Evolutionary conservation across 2,113 vertebrate genomes (phyloP).

Genomic region (Grallaria varia): DNA sequence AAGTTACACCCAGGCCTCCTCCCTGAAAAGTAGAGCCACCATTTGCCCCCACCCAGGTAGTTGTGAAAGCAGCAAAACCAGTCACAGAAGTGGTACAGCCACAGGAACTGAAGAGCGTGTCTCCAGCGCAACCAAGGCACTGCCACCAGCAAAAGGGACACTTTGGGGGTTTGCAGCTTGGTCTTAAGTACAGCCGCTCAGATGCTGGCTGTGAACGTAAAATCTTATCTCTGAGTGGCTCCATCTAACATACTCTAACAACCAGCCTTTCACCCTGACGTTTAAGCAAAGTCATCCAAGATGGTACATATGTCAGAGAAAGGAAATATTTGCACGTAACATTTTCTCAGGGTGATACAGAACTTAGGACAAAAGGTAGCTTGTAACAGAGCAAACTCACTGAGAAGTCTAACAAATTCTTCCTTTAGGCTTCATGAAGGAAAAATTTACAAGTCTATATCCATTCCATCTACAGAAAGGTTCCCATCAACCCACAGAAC

Average conservation of each 20-base stretch:
- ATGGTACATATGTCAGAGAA: background rate
- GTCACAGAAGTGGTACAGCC: background rate
- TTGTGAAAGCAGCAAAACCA: slow-evolving; percentile 48
- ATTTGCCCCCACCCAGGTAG: background rate
- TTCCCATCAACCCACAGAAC: background rate
- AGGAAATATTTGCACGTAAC: background rate
- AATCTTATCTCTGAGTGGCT: background rate
- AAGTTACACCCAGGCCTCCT: background rate
- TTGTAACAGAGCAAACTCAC: background rate
- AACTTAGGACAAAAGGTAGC: background rate
- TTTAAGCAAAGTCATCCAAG: background rate
- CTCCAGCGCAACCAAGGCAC: background rate
- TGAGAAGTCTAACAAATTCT: background rate
- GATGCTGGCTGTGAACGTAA: background rate
- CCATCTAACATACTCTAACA: background rate
- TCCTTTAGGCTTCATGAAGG: background rate
- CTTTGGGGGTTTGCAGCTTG: background rate
- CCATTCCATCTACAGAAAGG: background rate
- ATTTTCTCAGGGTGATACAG: background rate
- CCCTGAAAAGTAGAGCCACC: background rate
- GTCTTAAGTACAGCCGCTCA: background rate
- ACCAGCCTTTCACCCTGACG: background rate
- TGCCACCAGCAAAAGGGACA: background rate
- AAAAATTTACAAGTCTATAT: background rate
- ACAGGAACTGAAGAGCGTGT: background rate